phyloP scores from a whole-genome alignment of 2,888 invertebrate species.

The Megalurothrips usitatus region DNA sequence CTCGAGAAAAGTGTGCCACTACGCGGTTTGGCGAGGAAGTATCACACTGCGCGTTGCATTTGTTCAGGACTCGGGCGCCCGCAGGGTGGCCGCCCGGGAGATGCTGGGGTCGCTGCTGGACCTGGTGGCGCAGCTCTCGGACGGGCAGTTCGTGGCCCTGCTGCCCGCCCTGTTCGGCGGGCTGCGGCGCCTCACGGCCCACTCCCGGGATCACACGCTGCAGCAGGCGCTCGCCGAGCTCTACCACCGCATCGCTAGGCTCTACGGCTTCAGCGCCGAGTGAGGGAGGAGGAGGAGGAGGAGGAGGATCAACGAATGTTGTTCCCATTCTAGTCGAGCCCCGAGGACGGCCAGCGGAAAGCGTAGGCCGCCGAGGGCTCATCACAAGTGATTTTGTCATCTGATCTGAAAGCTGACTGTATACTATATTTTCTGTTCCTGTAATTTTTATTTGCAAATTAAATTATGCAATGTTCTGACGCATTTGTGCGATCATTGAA shows the following conservation, averaged over 20 bases:
- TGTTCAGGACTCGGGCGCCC: conserved; percentile 72
- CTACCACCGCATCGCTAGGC: conserved; percentile 51
- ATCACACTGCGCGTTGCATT: conserved; percentile 13
- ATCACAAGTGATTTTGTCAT: background rate
- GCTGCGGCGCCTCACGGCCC: conserved; percentile 54
- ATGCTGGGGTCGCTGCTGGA: conserved; percentile 81
- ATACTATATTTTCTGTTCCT: background rate
- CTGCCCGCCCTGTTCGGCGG: conserved; percentile 56
- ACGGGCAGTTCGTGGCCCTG: conserved; percentile 52
- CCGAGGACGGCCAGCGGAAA: no score
- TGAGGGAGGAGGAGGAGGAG: background rate
- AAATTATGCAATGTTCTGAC: background rate
- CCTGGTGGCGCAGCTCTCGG: conserved; percentile 51
- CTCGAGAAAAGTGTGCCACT: no score
- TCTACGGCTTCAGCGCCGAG: conserved; percentile 48
- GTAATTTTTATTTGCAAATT: background rate
- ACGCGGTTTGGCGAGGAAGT: no score
- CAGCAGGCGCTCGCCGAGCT: conserved; percentile 54
- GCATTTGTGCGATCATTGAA: background rate
- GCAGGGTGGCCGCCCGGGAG: conserved; percentile 74
- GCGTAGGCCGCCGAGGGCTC: conserved; percentile 17
- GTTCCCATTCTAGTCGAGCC: no score
- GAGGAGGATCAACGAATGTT: background rate
- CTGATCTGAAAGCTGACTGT: background rate
- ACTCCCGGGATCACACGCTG: conserved; percentile 53